Percentiles rank a stretch among this genome's conserved stretches.
These are phyloP conservation scores for Sphaeridia pumilis DNA, from an alignment of 2,888 invertebrate genomes.

Conservation along the genomic window DNA sequence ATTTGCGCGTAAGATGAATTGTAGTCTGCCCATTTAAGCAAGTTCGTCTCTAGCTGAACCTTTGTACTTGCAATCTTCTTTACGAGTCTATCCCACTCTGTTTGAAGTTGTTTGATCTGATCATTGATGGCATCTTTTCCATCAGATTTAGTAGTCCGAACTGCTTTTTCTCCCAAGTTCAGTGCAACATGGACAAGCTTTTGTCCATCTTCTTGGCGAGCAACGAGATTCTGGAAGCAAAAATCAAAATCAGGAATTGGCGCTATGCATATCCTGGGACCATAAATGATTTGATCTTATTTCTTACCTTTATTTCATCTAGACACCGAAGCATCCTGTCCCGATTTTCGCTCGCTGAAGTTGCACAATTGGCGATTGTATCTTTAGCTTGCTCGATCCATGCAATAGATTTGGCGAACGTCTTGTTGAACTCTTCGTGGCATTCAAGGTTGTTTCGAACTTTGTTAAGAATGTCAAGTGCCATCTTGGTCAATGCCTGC, in stretches of 20 bases:
- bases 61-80: conserved; percentile 85
- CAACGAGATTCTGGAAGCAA: conserved; percentile 64
- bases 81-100: conserved; percentile 81
- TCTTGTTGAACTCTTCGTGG: conserved; percentile 66
- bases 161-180: conserved; percentile 79
- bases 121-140: conserved; percentile 76
- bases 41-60: conserved; percentile 75
- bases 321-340: conserved; percentile 71
- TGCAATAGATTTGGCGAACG: conserved; percentile 59
- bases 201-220: conserved; percentile 74
- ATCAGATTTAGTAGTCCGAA: conserved; percentile 74
- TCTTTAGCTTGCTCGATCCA: conserved; percentile 83
- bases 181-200: conserved; percentile 73
- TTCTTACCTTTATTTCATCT: conserved; percentile 44
- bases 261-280: too few relatives aligned
- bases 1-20: conserved; percentile 84
- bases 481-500: conserved; percentile 66
- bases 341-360: conserved; percentile 51
- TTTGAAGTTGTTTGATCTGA: conserved; percentile 77
- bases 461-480: conserved; percentile 78
- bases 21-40: conserved; percentile 92
- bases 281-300: background rate
- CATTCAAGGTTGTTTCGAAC: conserved; percentile 78
- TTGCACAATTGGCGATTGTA: conserved; percentile 64
- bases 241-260: too few relatives aligned